These are phyloP conservation scores for Anniella stebbinsi DNA, from an alignment of 2,797 vertebrate species.

Conservation along the genomic window DNA sequence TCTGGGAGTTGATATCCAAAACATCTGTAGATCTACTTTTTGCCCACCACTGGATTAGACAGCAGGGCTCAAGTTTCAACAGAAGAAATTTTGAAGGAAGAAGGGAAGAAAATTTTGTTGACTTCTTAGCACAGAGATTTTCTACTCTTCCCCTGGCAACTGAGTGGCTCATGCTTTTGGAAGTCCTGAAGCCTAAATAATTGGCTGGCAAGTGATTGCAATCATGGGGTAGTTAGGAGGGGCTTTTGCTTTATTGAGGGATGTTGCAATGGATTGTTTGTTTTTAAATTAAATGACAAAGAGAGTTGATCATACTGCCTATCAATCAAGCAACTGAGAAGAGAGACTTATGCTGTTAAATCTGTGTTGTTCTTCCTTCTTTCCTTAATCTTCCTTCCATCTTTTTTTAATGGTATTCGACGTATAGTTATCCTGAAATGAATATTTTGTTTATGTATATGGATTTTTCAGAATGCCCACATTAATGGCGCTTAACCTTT, in stretches of 20 bases:
- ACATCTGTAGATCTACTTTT: too few species aligned
- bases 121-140: constrained; percentile 21
- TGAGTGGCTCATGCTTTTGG: constrained; percentile 26
- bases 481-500: constrained; percentile 76
- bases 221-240: constrained; percentile 26
- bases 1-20: too few species aligned
- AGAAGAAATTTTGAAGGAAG: not conserved
- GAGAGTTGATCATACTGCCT: constrained; percentile 53
- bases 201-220: constrained; percentile 21
- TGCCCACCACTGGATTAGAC: too few species aligned
- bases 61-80: not conserved
- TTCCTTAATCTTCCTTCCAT: constrained; percentile 67
- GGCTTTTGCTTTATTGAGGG: constrained; percentile 51
- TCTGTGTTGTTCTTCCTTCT: constrained; percentile 52
- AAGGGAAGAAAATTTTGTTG: not conserved
- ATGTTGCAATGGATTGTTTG: constrained; percentile 40
- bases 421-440: constrained; percentile 70
- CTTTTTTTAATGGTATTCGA: constrained; percentile 65
- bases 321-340: constrained; percentile 64
- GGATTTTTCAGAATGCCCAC: constrained; percentile 66
- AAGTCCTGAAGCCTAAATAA: constrained; percentile 13
- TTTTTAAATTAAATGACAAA: constrained; percentile 55
- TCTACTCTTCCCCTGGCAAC: constrained; percentile 1
- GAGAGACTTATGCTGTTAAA: constrained; percentile 65
- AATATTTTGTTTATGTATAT: constrained; percentile 74